Evolutionary conservation across 2,888 invertebrate species (phyloP), one percentile per base, ranked within the genome.

Genomic region (Oegoconia quadripuncta): DNA sequence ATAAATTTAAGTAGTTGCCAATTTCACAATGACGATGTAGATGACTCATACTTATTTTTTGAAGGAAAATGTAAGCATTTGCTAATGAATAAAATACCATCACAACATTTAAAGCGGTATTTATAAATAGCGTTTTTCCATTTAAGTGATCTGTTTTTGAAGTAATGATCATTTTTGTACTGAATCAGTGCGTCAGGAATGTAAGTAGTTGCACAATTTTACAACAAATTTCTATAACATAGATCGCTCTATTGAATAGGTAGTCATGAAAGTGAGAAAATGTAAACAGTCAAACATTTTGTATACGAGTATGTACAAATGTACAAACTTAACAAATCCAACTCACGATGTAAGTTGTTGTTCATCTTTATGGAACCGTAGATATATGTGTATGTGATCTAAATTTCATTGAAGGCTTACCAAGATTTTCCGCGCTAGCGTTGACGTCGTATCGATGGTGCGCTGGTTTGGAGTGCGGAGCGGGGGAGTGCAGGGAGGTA

Each of bases 401-500:
- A 14, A 15, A 18, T 26, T 26, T 4, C 37, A 36, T 43, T 42
- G 48, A 44, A 40, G 44, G 59, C 84, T 83, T 82, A 93, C 93
- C 93, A 74, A 93, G 89, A 81, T 93, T 93, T 77, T 93, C 93
- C 41, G 91, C 90, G 57, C 93, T 93, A 57, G 92, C 90, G 76
- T 93, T 93, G 65, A 93, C 91, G 59, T 93, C 93, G 62, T 91
- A 89, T 70, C 92, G 90, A 71, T 91, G 91, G 71, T 91, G 91
- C 35, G 90, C 88, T 44, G 90, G 90, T 58, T 90, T 89, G 63
- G 86, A 83, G 79, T 90, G 91, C 56, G 91, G 89, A 53, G 91
- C 93, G 28, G 94, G 93, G 44, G 93, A 92, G 75, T 94, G 94
- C 64, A 93, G 89, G 46, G 93, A 92, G 56, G 93, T 91, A 72